Base-by-base conservation (phyloP, 2,797 vertebrate species). In the Phoxinus dragarum region DNA sequence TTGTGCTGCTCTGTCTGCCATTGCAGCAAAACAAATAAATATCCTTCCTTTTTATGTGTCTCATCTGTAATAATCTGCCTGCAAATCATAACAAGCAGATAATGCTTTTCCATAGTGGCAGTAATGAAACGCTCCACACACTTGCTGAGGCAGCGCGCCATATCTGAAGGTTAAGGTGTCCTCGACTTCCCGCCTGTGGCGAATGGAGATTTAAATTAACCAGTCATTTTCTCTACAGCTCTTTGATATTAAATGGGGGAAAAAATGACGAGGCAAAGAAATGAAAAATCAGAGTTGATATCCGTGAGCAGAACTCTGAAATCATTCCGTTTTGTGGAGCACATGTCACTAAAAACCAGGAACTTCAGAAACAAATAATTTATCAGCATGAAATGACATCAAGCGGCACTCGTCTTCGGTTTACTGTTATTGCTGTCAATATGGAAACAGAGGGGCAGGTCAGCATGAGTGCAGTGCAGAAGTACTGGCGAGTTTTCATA, bases 1-100 rank as follows among this genome's bases (percentile, higher is more conserved):
- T 36, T 40, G 61, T 77, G 75, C 80, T 67, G 44, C 77, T 86
- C 54, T 47, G 73, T n/a, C 73, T 68, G 71, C 54, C 69, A 7
- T 52, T 49, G 47, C 69, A 74, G 76, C 75, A 86, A 90, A 90
- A 76, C 78, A 88, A 80, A 80, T 76, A 71, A 82, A 88, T 76
- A 66, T 52, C 54, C 23, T 5, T 49, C 5, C 69, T 40, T 34
- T 84, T 78, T 40, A 44, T 81, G 52, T 31, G 5, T 59, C 59
- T 80, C 81, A 83, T 86, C 84, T 75, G 44, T 79, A 84, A 87
- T 76, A 86, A 86, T 82, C 80, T 82, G 49, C 52, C 76, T 61
- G 56, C 66, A 76, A 78, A 89, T 81, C 54, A 75, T 40, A 84
- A 66, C 77, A 86, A 84, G 73, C 75, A 81, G 82, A 81, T 76